Evolutionary conservation across 2,797 vertebrate genomes (phyloP).

Genomic region (Steatocranus sp.): DNA sequence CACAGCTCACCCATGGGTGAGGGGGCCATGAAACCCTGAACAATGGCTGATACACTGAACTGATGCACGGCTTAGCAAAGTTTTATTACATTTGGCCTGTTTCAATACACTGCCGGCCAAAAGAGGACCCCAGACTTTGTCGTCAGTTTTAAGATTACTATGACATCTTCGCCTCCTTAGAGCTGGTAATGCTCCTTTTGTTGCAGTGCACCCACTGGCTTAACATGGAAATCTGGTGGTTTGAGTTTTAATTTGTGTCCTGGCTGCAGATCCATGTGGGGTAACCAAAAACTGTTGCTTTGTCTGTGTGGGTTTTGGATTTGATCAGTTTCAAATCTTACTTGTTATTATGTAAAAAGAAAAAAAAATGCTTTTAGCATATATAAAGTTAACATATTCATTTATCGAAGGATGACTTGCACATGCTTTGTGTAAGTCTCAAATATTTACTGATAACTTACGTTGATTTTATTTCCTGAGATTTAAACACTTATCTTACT

Average conservation of each 20-base stretch:
- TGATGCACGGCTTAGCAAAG: conserved; percentile 64
- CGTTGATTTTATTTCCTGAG: neutral
- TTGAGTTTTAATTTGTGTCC: neutral
- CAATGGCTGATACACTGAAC: conserved; percentile 68
- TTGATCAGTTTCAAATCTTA: neutral
- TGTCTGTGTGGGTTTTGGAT: neutral
- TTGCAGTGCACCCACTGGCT: conserved; percentile 18
- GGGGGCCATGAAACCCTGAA: conserved; percentile 61
- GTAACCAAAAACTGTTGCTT: neutral
- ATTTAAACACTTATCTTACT: neutral
- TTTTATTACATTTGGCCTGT: conserved; percentile 71
- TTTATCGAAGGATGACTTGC: neutral
- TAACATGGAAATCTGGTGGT: conserved; percentile 38
- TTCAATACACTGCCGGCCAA: conserved; percentile 55
- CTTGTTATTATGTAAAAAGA: neutral
- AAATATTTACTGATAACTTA: neutral
- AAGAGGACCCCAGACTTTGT: conserved; percentile 62
- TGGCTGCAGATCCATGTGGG: neutral
- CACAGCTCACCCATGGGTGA: conserved; percentile 55
- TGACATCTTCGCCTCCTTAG: conserved; percentile 49
- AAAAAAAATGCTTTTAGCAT: neutral
- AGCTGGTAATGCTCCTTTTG: conserved; percentile 49
- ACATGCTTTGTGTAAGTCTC: neutral
- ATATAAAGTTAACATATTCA: neutral
- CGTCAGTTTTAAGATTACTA: conserved; percentile 58